A percentile compares a stretch with the other conserved stretches of the same genome.
phyloP scores from a whole-genome alignment of 1,140 invertebrate species.

The Apocrypta bakeri region DNA sequence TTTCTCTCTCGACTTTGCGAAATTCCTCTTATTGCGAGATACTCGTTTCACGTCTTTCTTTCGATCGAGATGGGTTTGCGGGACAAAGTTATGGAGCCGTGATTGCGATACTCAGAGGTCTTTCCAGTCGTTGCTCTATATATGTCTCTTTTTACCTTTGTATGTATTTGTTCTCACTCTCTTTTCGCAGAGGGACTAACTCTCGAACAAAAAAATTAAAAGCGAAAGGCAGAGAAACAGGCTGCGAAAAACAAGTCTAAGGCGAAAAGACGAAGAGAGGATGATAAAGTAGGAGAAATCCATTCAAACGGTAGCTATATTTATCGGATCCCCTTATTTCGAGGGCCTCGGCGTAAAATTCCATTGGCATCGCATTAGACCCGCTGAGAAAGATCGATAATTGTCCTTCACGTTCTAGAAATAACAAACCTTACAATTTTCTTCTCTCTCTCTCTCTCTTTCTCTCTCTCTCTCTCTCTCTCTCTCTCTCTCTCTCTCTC shows the following conservation, averaged over 20 bases:
- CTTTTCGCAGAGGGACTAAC: neutral
- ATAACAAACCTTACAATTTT: neutral
- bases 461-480: no score
- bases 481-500: no score
- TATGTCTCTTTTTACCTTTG: neutral
- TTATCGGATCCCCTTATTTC: slow-evolving; percentile 42
- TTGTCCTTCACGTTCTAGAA: neutral
- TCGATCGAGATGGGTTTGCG: slow-evolving; percentile 3
- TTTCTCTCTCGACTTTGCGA: slow-evolving; percentile 21
- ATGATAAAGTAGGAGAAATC: slow-evolving; percentile 40
- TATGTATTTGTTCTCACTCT: neutral
- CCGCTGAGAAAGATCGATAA: neutral
- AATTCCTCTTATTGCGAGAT: slow-evolving; percentile 46
- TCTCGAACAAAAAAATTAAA: slow-evolving; percentile 12
- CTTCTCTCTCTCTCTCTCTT: neutral
- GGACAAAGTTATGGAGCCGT: slow-evolving; percentile 49
- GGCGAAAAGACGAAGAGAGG: neutral
- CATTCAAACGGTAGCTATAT: slow-evolving; percentile 34
- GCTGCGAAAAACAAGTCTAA: neutral
- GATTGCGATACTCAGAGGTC: slow-evolving; percentile 47
- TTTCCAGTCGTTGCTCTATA: slow-evolving; percentile 17
- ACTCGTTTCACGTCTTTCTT: neutral
- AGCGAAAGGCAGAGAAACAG: slow-evolving; percentile 3
- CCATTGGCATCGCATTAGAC: slow-evolving; percentile 38
- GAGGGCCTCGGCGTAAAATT: slow-evolving; percentile 19